Conservation (phyloP, 2,888 invertebrate species). For the Ditylenchus weischeri region DNA sequence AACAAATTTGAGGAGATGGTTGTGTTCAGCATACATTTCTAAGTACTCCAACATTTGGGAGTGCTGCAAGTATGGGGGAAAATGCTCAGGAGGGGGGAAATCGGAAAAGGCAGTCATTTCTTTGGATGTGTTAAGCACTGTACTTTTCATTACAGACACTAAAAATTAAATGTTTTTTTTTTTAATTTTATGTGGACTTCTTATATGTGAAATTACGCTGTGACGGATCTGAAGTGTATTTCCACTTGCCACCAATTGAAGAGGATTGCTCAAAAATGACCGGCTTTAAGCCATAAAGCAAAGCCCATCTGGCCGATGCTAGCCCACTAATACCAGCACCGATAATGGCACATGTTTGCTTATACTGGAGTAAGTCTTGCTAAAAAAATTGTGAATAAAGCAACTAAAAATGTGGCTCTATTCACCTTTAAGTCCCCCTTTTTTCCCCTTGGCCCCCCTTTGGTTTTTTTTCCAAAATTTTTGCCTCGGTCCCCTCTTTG, state of each 20-base stretch:
- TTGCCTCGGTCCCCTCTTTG: too few species aligned
- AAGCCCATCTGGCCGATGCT: conserved; percentile 58
- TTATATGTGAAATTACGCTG: not conserved
- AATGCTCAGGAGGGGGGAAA: conserved; percentile 60
- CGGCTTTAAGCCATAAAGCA: conserved; percentile 40
- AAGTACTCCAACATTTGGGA: conserved; percentile 48
- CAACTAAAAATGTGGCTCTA: too few species aligned
- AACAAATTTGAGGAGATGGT: conserved; percentile 43
- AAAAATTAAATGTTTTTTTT: conserved; percentile 4
- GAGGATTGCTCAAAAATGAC: conserved; percentile 58
- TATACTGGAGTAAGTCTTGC: too few species aligned
- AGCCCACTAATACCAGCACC: conserved; percentile 61
- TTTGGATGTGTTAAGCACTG: conserved; percentile 60
- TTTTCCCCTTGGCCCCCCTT: too few species aligned
- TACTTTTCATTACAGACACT: conserved; percentile 51
- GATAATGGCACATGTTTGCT: conserved; percentile 42
- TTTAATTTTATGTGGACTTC: too few species aligned
- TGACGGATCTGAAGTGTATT: conserved; percentile 10
- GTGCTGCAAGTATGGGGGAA: conserved; percentile 61
- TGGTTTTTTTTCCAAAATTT: too few species aligned
- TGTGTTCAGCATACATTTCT: conserved; percentile 48
- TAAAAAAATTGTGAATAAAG: too few species aligned
- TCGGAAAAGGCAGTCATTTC: conserved; percentile 59
- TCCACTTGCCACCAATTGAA: conserved; percentile 27
- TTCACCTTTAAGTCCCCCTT: too few species aligned